Conservation (phyloP, 2,888 invertebrate genomes). For the Tuberolachnus salignus region DNA sequence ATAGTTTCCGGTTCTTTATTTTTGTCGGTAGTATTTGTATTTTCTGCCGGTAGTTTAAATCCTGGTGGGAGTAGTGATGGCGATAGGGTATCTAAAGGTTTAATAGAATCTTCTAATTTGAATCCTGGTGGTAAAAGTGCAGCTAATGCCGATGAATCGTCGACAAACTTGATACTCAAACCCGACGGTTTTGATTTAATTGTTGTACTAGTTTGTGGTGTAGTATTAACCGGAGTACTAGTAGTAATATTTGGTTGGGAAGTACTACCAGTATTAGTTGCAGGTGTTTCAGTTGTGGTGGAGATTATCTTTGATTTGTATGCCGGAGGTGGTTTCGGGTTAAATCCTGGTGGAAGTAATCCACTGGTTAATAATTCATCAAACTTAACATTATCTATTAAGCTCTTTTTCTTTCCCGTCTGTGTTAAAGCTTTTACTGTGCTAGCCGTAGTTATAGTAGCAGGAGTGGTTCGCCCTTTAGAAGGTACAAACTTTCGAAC, state of each 20-base stretch:
- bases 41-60: conserved; percentile 34
- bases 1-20: conserved; percentile 40
- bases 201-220: conserved; percentile 52
- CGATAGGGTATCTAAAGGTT: conserved; percentile 60
- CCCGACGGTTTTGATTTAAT: conserved; percentile 60
- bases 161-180: conserved; percentile 61
- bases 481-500: conserved; percentile 60
- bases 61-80: conserved; percentile 66
- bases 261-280: conserved; percentile 39
- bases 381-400: conserved; percentile 61
- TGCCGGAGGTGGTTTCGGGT: conserved; percentile 58
- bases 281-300: conserved; percentile 57
- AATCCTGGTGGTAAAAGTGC: conserved; percentile 71
- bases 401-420: conserved; percentile 59
- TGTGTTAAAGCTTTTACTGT: conserved; percentile 59
- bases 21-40: conserved; percentile 34
- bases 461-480: conserved; percentile 26
- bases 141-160: conserved; percentile 65
- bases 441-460: conserved; percentile 58
- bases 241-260: conserved; percentile 18
- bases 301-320: conserved; percentile 60
- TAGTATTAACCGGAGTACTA: conserved; percentile 45
- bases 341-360: conserved; percentile 71
- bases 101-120: conserved; percentile 62
- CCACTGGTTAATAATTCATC: conserved; percentile 63